Evolutionary conservation across 2,113 vertebrate genomes (phyloP), one percentile per base, ranked within the genome.

Genomic region (Chascanopsetta lugubris): DNA sequence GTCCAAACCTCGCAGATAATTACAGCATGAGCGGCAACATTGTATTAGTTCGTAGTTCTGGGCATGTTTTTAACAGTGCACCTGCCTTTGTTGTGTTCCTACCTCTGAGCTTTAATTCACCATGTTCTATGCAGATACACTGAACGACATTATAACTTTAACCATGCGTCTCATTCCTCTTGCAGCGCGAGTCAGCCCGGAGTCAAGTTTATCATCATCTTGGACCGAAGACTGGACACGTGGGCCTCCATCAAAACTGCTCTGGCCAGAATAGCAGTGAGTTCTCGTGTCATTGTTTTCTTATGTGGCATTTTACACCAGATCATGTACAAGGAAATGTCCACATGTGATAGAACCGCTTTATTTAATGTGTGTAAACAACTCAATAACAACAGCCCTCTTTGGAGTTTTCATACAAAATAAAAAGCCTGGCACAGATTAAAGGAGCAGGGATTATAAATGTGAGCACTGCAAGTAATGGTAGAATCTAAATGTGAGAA

Each of bases 171-270:
- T 58, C 1, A 24, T 79, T 68, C 53, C 25, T 67, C 8, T 87
- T 80, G 1, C 77, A 99, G 97, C 85, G 91, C 93, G 34, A 91
- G 93, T 58, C 94, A 94, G 78, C 90, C 94, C 8, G 94, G 95
- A 38, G 93, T 94, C 29, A 95, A 93, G 84, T 99, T 99, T 85
- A 98, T 95, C 87, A 83, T 99, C 58, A 95, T 99, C 88, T 89
- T 99, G 92, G 97, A 99, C 75, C 92, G 96, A 89, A 93, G 97
- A 87, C 50, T 96, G 91, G 97, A 98, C 75, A 97, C 97, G 0
- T 99, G 97, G 97, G 90, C 92, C 66, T 98, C 97, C 1, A 93
- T 99, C 78, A 99, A 97, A 93, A 92, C 90, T 2, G 94, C 95
- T 54, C 94, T 99, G 49, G 93, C 95, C 40, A 94, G 93, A 85